These are phyloP conservation scores for Heliocidaris erythrogramma DNA, from an alignment of 35 echinoderm and acorn worm genomes.

Conservation along the genomic window DNA sequence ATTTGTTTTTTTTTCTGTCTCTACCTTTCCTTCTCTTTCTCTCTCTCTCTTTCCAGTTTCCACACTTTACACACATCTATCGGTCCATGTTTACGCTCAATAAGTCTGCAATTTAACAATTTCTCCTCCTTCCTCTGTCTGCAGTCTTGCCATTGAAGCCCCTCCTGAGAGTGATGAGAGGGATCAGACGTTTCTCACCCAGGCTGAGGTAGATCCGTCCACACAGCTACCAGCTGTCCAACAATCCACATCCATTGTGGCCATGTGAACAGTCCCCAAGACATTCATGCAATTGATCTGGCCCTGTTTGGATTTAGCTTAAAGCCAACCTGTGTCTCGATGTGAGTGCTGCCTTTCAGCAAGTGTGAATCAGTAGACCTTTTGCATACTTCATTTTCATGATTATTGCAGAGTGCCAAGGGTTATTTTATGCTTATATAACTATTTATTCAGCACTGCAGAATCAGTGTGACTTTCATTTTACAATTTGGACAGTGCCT, in stretches of 20 bases:
- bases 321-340: background rate
- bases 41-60: background rate
- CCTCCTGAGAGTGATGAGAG: conserved; percentile 39
- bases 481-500: background rate
- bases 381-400: background rate
- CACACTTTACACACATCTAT: background rate
- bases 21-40: background rate
- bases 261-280: conserved; percentile 4
- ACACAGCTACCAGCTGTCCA: conserved; percentile 4
- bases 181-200: conserved; percentile 71
- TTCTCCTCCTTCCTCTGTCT: background rate
- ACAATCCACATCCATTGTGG: conserved; percentile 22
- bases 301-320: background rate
- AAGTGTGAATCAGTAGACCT: background rate
- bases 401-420: background rate
- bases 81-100: background rate
- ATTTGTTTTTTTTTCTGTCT: no score
- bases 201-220: conserved; percentile 45
- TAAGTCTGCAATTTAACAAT: background rate
- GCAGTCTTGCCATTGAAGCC: conserved; percentile 82
- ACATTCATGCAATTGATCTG: background rate
- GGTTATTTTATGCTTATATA: background rate
- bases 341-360: background rate
- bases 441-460: background rate
- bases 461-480: background rate